Conservation (phyloP, 2,888 invertebrate genomes). For the Clunio marinus region DNA sequence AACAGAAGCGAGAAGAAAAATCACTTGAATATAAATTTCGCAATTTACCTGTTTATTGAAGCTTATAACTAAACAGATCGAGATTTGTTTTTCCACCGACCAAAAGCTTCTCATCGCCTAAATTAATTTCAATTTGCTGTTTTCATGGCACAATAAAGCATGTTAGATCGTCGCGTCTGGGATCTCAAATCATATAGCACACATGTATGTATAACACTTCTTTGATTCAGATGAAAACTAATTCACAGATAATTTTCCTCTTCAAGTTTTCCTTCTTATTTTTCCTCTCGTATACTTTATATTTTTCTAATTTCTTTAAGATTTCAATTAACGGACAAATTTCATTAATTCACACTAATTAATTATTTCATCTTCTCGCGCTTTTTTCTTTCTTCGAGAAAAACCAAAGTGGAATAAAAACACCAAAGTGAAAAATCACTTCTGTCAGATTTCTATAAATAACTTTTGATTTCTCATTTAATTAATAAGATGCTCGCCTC, state of each 20-base stretch:
- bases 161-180: background rate
- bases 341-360: conserved; percentile 12
- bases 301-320: background rate
- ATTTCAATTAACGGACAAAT: background rate
- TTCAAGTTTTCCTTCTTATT: background rate
- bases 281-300: background rate
- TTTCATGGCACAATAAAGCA: background rate
- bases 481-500: background rate
- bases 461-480: no score
- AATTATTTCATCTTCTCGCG: background rate
- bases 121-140: conserved; percentile 6
- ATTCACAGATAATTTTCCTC: background rate
- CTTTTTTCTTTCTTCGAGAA: background rate
- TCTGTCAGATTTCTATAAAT: conserved; percentile 10
- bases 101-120: conserved; percentile 6
- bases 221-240: background rate
- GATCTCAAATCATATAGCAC: background rate
- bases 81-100: conserved; percentile 1
- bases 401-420: no score
- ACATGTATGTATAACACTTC: no score
- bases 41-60: conserved; percentile 8
- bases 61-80: conserved; percentile 6
- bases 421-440: no score
- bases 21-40: background rate
- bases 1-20: no score